Evolutionary conservation across 2,113 vertebrate genomes (phyloP).

Genomic region (Sitta europaea): DNA sequence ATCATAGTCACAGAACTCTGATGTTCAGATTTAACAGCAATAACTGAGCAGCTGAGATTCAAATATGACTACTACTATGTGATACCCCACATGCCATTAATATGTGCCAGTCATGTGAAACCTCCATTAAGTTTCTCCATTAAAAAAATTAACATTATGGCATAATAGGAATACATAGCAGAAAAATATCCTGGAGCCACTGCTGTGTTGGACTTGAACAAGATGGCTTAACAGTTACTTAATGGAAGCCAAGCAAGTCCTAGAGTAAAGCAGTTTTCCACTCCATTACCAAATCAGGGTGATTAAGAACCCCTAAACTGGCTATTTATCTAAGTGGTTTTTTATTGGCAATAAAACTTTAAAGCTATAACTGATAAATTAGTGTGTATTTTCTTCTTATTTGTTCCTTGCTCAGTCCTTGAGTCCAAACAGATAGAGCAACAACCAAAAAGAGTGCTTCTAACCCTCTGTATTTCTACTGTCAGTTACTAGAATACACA

Average conservation of each 20-base stretch:
- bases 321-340: neutral
- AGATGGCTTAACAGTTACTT: neutral
- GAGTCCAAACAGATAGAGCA: neutral
- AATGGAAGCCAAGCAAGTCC: neutral
- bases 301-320: neutral
- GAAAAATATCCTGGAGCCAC: neutral
- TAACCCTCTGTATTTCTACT: neutral
- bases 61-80: neutral
- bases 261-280: neutral
- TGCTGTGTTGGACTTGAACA: neutral
- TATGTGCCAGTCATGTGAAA: neutral
- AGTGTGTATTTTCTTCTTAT: neutral
- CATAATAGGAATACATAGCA: neutral
- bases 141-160: neutral
- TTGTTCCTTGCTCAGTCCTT: neutral
- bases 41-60: neutral
- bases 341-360: neutral
- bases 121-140: neutral
- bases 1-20: neutral
- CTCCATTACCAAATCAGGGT: neutral
- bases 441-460: neutral
- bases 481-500: neutral
- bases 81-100: rapidly evolving
- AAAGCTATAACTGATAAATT: neutral
- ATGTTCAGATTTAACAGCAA: neutral